Evolutionary conservation across 2,113 vertebrate species (phyloP).

Genomic region (Melospiza melodia): DNA sequence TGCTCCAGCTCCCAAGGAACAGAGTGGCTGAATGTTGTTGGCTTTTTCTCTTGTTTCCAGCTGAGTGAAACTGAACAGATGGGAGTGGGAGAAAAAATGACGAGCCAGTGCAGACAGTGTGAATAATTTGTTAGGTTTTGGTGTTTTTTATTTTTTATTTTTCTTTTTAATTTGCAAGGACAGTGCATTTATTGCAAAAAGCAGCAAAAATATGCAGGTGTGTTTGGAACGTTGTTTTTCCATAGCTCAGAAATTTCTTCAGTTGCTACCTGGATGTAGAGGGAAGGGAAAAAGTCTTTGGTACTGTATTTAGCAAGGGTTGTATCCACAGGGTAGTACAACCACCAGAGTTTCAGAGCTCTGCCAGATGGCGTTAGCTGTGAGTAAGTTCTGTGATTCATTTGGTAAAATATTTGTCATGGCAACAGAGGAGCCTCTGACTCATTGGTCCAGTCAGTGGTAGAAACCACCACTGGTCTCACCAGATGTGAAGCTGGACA

Average conservation of each 20-base stretch:
- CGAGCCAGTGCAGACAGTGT: background rate
- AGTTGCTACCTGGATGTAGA: background rate
- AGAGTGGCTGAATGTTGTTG: background rate
- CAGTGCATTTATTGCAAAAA: background rate
- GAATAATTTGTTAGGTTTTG: background rate
- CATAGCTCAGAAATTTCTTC: background rate
- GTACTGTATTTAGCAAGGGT: background rate
- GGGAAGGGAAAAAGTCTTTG: background rate
- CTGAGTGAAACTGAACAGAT: slow-evolving; percentile 52
- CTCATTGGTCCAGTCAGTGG: background rate
- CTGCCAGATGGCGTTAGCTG: slow-evolving; percentile 25
- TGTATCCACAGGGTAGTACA: background rate
- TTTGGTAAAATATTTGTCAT: slow-evolving; percentile 17
- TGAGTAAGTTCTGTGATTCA: slow-evolving; percentile 27
- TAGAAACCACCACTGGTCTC: background rate
- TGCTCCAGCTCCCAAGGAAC: background rate
- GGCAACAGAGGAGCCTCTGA: slow-evolving; percentile 3
- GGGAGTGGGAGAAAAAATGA: slow-evolving; percentile 57
- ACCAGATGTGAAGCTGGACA: background rate
- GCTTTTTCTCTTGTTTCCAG: slow-evolving; percentile 40
- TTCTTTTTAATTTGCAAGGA: background rate
- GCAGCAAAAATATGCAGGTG: background rate
- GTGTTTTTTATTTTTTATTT: background rate
- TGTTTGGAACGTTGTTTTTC: background rate
- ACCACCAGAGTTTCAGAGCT: background rate